Base-by-base conservation (phyloP, 2,113 vertebrate genomes). In the Heliornis fulica region DNA sequence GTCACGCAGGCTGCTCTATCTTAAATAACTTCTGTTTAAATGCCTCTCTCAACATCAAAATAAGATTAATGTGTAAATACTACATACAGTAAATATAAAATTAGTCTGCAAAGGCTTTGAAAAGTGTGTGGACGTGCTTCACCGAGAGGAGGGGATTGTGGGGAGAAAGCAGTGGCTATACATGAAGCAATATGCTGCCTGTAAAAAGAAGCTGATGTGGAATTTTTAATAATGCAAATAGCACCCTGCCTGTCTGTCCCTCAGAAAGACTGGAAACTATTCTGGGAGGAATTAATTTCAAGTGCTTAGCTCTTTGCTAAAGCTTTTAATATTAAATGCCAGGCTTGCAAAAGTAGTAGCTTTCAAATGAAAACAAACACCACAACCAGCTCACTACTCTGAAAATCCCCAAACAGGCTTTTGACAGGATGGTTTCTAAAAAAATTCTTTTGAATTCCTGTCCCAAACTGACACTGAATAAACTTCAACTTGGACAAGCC, bases 1-100 rank as follows among this genome's bases (percentile, higher is more conserved):
- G 60, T 48, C 70, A 48, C 1, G 2, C 89, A 92, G 65, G 93
- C 94, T 93, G 78, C 84, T 94, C 60, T 87, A 1, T 74, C 79
- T 53, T 79, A 34, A 48, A 17, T 50, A 53, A 56, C 84, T 54
- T 63, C 89, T 60, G n/a, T 89, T 95, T 87, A 87, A 96, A 90
- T 75, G 86, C 72, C 87, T 93, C 93, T 96, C 84, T 87, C 78
- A 66, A 80, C 74, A 86, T 81, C 76, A 92, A 89, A 95, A 28
- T 61, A 92, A 88, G 81, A 82, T 65, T 86, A 92, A 78, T 77
- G 56, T 77, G 94, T 92, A 93, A 87, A 93, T 88, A 95, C 85
- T 92, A 80, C 70, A 83, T 90, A 92, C 53, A 91, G 76, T 83
- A 93, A 96, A 93, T 90, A 93, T 41, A 94, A 96, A 93, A 90